Percentiles rank a stretch among this genome's conserved stretches.
Evolutionary conservation across 2,888 invertebrate genomes (phyloP).

Genomic region (Ecliptopera silaceata): DNA sequence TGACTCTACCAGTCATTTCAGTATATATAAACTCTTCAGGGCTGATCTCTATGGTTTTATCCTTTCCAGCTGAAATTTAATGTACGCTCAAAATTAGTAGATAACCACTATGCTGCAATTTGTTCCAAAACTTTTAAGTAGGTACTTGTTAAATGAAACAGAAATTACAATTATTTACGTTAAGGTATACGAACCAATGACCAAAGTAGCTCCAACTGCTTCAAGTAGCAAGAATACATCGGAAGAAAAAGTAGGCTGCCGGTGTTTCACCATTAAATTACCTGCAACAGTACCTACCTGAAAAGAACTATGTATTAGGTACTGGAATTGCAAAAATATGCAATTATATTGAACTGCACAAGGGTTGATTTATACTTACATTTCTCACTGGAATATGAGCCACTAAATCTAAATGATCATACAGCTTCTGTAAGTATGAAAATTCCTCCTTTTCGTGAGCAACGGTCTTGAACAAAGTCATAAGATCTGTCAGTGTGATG

Average conservation of each 20-base stretch:
- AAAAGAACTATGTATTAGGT: slow-evolving; percentile 23
- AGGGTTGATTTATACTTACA: slow-evolving; percentile 69
- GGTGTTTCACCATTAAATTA: slow-evolving; percentile 86
- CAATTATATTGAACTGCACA: neutral
- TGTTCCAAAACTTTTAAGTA: no score
- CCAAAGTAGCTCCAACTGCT: slow-evolving; percentile 76
- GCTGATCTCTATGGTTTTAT: slow-evolving; percentile 44
- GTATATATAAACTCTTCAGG: slow-evolving; percentile 56
- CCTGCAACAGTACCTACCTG: slow-evolving; percentile 86
- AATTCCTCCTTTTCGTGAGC: slow-evolving; percentile 69
- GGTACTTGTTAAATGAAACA: no score
- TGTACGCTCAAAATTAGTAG: neutral
- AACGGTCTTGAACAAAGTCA: slow-evolving; percentile 71
- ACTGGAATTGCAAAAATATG: neutral
- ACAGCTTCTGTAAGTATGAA: slow-evolving; percentile 82
- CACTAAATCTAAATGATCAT: slow-evolving; percentile 86
- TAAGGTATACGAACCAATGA: slow-evolving; percentile 66
- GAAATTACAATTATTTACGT: neutral
- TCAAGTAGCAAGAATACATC: slow-evolving; percentile 85
- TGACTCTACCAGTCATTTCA: slow-evolving; percentile 60
- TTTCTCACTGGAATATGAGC: slow-evolving; percentile 90
- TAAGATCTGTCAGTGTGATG: slow-evolving; percentile 80
- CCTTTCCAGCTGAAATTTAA: slow-evolving; percentile 40
- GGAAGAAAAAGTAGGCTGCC: slow-evolving; percentile 84
- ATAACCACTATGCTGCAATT: no score